Base-by-base conservation (phyloP, 2,113 vertebrate species). In the Leuciscus idus region DNA sequence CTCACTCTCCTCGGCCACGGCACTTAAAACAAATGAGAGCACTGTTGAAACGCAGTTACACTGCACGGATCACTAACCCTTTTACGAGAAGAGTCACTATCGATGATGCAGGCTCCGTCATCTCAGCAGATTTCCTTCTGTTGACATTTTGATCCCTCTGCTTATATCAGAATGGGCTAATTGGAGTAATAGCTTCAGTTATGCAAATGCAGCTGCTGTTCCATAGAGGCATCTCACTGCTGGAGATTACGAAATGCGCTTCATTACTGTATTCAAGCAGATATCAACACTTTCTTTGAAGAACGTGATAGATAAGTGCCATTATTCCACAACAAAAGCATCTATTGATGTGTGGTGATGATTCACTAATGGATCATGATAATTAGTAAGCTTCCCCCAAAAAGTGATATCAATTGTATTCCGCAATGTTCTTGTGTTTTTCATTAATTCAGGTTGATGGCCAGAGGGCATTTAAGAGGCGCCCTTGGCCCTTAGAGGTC, bases 391-490 rank as follows among this genome's bases (percentile, higher is more conserved):
- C 80, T 33, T 68, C 46, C 21, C 26, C 1, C 46, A 52, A 66
- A 81, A 81, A 81, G 46, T 61, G 39, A 48, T 52, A 70, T 36
- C 80, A 36, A 8, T 36, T 70, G n/a, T 33, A 70, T 68, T 28
- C 17, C 9, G 19, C 62, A 36, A 30, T 12, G 19, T 46, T 36
- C 10, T 82, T 64, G 26, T 66, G 39, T 30, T 23, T 50, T 82
- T 82, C 80, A 52, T 82, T 82, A 52, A 82, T 82, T 68, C 80
- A 52, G 46, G 80, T 82, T 70, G 62, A 82, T 48, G 43, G 61
- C 62, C 43, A 50, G 61, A 87, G 87, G 82, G 85, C 82, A 59
- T 1, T 62, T 79, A 87, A 89, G 90, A 92, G 87, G 90, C 86
- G 90, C 81, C 91, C 59, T 77, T 70, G 70, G 39, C 50, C 80